phyloP scores from a whole-genome alignment of 2,113 vertebrate genomes.

The Phycodurus eques region DNA sequence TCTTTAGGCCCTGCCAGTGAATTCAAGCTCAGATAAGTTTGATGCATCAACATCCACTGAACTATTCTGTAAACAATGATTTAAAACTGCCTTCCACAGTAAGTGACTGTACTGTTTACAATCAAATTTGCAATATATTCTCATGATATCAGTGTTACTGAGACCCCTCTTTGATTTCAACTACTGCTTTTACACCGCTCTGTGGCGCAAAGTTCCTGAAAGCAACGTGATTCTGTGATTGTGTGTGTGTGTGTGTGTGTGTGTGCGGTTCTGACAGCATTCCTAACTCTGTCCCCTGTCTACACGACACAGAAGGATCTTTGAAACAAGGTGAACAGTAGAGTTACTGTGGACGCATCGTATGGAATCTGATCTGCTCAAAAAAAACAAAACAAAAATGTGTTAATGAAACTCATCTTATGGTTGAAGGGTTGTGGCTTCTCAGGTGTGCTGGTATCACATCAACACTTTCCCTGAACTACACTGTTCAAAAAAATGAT shows the following conservation, averaged over 20 bases:
- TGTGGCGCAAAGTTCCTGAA: not conserved
- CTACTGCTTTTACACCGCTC: too few relatives aligned
- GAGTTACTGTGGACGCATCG: conserved; percentile 38
- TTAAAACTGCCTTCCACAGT: conserved; percentile 24
- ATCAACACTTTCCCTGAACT: conserved; percentile 35
- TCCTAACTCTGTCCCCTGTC: not conserved
- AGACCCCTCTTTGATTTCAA: not conserved
- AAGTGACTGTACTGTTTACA: conserved; percentile 19
- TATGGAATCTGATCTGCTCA: conserved; percentile 56
- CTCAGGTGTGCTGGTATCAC: conserved; percentile 36
- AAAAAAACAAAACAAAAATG: conserved; percentile 31
- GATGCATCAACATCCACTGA: conserved; percentile 21
- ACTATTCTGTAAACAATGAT: conserved; percentile 52
- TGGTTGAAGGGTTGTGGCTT: conserved; percentile 48
- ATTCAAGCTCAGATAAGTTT: conserved; percentile 31
- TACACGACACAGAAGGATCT: conserved; percentile 17
- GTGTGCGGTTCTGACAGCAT: not conserved
- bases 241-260: not conserved
- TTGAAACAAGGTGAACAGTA: conserved; percentile 33
- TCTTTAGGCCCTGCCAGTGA: conserved; percentile 58
- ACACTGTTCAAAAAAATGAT: not conserved
- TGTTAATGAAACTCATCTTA: conserved; percentile 46
- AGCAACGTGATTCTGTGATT: not conserved
- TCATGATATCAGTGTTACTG: not conserved
- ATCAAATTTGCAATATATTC: not conserved